Evolutionary conservation across 2,888 invertebrate species (phyloP).

Genomic region (Syrphus vitripennis): DNA sequence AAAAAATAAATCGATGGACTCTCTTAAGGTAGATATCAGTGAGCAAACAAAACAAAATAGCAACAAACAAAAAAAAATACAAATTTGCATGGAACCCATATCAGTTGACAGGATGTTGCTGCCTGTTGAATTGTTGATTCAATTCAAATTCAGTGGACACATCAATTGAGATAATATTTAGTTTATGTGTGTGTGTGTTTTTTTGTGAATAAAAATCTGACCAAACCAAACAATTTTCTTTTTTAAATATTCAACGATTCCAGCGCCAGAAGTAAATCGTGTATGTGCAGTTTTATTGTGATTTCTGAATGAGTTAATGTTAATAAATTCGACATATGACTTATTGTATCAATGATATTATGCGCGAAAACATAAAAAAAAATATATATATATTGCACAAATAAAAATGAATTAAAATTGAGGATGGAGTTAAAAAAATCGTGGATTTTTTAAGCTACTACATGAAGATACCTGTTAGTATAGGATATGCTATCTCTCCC

Average conservation of each 20-base stretch:
- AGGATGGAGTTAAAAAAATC: too few species aligned
- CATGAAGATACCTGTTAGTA: too few species aligned
- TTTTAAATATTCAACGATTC: slow-evolving; percentile 22
- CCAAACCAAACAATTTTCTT: background rate
- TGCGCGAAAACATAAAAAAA: background rate
- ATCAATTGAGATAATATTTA: slow-evolving; percentile 42
- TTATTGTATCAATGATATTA: background rate
- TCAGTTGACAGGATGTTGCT: slow-evolving; percentile 48
- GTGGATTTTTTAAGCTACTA: too few species aligned
- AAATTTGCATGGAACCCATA: slow-evolving; percentile 50
- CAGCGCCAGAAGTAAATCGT: background rate
- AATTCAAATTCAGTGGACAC: slow-evolving; percentile 63
- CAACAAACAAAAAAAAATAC: slow-evolving; percentile 6
- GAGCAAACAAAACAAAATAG: background rate
- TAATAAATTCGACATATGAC: background rate
- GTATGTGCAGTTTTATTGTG: background rate
- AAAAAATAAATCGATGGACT: slow-evolving; percentile 34
- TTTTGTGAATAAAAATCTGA: background rate
- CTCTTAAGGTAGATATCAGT: slow-evolving; percentile 10
- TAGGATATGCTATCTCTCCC: too few species aligned
- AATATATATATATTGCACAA: too few species aligned
- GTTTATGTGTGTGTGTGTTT: background rate
- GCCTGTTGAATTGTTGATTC: slow-evolving; percentile 54
- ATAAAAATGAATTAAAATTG: too few species aligned
- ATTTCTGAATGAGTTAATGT: slow-evolving; percentile 5